These are phyloP conservation scores for Cebuella pygmaea DNA, from an alignment of 2,797 vertebrate genomes.

Conservation along the genomic window DNA sequence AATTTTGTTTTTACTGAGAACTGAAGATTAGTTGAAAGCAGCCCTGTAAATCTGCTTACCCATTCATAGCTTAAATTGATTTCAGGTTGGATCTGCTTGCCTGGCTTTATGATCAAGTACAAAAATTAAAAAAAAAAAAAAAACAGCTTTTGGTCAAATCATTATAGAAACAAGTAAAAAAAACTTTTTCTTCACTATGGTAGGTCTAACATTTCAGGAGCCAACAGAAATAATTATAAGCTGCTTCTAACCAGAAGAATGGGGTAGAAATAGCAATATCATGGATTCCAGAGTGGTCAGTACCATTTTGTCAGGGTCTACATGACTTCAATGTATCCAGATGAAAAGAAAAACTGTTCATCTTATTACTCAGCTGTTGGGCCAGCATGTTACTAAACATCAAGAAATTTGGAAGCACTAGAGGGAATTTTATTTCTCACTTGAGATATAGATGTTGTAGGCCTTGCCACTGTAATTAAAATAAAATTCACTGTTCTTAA, in stretches of 20 bases:
- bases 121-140: background rate
- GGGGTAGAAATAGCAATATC: background rate
- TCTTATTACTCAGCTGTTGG: background rate
- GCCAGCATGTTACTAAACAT: background rate
- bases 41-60: background rate
- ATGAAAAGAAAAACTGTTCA: background rate
- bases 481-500: background rate
- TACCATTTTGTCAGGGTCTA: background rate
- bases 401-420: background rate
- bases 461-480: background rate
- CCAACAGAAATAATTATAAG: constrained; percentile 6
- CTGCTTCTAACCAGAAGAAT: background rate
- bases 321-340: background rate
- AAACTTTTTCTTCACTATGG: background rate
- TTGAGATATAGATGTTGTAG: background rate
- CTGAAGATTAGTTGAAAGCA: background rate
- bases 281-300: background rate
- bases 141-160: background rate
- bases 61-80: constrained; percentile 25
- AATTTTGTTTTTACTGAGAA: background rate
- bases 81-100: background rate
- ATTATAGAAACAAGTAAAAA: background rate
- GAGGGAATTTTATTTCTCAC: background rate
- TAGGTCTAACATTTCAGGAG: background rate
- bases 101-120: background rate